Evolutionary conservation across 2,888 invertebrate genomes (phyloP).

Genomic region (Gnatocerus cornutus): DNA sequence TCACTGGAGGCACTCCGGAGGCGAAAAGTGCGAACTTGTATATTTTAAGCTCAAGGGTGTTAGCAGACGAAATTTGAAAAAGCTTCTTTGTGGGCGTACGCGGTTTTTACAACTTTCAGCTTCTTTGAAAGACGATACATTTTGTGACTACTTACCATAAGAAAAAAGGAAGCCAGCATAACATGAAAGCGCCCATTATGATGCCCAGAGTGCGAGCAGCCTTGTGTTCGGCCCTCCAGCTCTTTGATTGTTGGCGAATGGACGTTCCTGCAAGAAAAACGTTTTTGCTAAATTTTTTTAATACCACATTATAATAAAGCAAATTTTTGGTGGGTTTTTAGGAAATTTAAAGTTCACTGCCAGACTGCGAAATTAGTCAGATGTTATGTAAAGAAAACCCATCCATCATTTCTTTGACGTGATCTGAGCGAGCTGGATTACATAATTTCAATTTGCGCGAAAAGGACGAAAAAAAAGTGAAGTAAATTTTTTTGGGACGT

Average conservation of each 20-base stretch:
- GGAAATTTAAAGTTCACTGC: conserved; percentile 13
- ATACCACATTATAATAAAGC: too few relatives aligned
- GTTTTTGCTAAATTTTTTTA: too few relatives aligned
- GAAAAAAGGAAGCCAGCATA: conserved; percentile 98
- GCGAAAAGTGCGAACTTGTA: conserved; percentile 28
- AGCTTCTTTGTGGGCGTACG: conserved; percentile 20
- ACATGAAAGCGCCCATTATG: conserved; percentile 95
- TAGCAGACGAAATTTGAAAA: conserved; percentile 24
- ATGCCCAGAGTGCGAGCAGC: conserved; percentile 96
- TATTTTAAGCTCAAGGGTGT: conserved; percentile 35
- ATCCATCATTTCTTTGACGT: too few relatives aligned
- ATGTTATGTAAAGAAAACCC: not conserved
- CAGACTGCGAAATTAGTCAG: conserved; percentile 1
- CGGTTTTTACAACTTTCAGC: conserved; percentile 22
- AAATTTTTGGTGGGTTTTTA: too few relatives aligned
- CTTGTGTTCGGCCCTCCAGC: conserved; percentile 92
- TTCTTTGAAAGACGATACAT: conserved; percentile 24
- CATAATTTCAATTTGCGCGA: too few relatives aligned
- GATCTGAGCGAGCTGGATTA: too few relatives aligned
- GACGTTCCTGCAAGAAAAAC: conserved; percentile 75
- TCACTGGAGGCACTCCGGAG: not conserved
- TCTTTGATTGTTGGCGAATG: conserved; percentile 82
- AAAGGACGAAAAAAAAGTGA: too few relatives aligned
- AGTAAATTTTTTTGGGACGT: too few relatives aligned
- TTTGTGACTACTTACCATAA: conserved; percentile 81